phyloP scores from a whole-genome alignment of 1,140 invertebrate species.

The Geopemphigus sp. region DNA sequence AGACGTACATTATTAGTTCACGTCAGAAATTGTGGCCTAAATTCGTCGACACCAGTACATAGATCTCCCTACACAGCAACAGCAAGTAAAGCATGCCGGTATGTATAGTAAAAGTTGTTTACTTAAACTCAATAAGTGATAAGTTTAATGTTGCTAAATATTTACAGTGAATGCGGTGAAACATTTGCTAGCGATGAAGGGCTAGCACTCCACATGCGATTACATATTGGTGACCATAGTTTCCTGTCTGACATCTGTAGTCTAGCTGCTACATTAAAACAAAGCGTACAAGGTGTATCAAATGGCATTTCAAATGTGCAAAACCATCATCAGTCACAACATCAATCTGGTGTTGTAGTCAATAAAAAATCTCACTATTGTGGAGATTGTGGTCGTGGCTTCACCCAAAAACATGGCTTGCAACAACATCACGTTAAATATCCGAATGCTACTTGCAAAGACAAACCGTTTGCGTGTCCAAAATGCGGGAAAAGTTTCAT shows the following conservation, averaged over 20 bases:
- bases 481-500: conserved; percentile 85
- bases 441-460: conserved; percentile 74
- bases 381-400: conserved; percentile 78
- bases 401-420: conserved; percentile 77
- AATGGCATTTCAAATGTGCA: conserved; percentile 53
- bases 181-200: conserved; percentile 70
- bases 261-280: conserved; percentile 68
- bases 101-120: conserved; percentile 33
- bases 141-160: not conserved
- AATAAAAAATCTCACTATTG: conserved; percentile 75
- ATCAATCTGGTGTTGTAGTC: conserved; percentile 53
- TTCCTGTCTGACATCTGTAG: conserved; percentile 82
- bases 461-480: conserved; percentile 75
- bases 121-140: not conserved
- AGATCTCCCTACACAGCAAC: conserved; percentile 49
- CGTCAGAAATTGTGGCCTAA: conserved; percentile 53
- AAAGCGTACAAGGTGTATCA: conserved; percentile 54
- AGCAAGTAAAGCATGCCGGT: conserved; percentile 58
- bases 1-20: conserved; percentile 76
- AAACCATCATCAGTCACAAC: conserved; percentile 53
- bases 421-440: conserved; percentile 73
- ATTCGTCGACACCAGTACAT: conserved; percentile 46
- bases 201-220: conserved; percentile 72
- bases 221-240: conserved; percentile 79
- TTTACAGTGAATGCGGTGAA: conserved; percentile 64